Base-by-base conservation (phyloP, 53 echinoderm and acorn worm genomes). In the Paracentrotus lividus region DNA sequence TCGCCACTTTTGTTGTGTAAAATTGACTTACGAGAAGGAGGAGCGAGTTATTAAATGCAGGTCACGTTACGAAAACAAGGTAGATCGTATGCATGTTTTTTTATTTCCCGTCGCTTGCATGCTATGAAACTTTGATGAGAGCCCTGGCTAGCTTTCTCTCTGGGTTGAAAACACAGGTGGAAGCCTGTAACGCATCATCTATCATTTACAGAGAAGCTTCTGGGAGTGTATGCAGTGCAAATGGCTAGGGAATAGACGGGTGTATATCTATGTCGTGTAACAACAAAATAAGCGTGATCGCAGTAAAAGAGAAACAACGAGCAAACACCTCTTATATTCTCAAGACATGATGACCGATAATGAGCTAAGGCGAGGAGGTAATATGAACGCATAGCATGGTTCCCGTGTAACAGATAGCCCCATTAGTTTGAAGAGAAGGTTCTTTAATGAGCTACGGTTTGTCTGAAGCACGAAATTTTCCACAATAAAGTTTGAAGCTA, bases 91-190 rank as follows among this genome's bases (percentile, higher is more conserved):
- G 64, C 69, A 5, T 72, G 72, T 40, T 72, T n/a, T n/a, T 72
- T 36, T 36, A 20, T 72, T 72, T 72, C 27, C 21, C 8, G 10
- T 72, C 40, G 5, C 36, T 36, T 36, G 40, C 21, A 21, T 5
- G 72, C 18, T 4, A 72, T 72, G 72, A 72, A 72, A 72, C 72
- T 72, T 72, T 72, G 38, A 72, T 72, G 61, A 72, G 18, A 18
- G 36, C 16, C 40, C 20, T 38, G 6, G 38, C 72, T 20, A 38
- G 72, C 72, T 36, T 9, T 20, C 27, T 34, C 40, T 3, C 3
- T 18, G 72, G 32, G 36, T 38, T 69, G 72, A 34, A 38, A 16
- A 40, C 38, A 40, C 72, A 72, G 72, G 72, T 72, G 72, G 20
- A 40, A 72, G 72, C 36, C 40, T 32, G 5, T 7, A 72, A 40